Percentiles rank a stretch among this genome's conserved stretches.
Evolutionary conservation across 2,113 vertebrate species (phyloP).

Genomic region (Laterallus jamaicensis): DNA sequence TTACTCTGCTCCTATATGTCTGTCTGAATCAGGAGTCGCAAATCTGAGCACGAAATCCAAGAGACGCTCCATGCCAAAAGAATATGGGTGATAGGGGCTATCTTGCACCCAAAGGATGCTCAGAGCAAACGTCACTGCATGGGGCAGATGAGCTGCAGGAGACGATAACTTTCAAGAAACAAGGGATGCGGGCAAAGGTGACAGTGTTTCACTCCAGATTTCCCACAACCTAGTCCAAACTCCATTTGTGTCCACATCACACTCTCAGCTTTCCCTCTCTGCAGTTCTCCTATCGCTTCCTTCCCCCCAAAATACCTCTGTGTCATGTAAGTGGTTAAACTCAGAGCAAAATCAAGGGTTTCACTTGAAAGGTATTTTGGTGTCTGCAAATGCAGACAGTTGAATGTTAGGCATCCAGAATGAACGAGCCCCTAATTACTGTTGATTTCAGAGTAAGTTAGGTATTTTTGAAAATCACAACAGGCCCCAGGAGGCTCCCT

Average conservation of each 20-base stretch:
- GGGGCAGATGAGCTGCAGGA: not conserved
- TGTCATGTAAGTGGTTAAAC: not conserved
- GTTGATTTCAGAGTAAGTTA: not conserved
- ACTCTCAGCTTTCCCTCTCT: not conserved
- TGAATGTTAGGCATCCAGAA: not conserved
- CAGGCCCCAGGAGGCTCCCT: not conserved
- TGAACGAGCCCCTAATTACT: not conserved
- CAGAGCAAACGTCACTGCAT: not conserved
- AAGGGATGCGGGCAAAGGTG: not conserved
- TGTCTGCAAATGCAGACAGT: not conserved
- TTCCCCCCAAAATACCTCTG: not conserved
- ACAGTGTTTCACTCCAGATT: not conserved
- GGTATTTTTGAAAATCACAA: not conserved
- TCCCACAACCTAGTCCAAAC: not conserved
- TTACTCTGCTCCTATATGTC: not conserved
- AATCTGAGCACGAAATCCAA: too few species aligned
- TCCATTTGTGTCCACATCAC: accelerated
- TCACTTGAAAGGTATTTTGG: not conserved
- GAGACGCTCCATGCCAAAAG: too few species aligned
- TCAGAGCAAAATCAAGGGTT: not conserved
- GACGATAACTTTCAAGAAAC: not conserved
- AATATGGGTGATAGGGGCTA: too few species aligned
- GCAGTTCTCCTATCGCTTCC: not conserved
- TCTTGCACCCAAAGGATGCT: not conserved
- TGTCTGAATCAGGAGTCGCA: not conserved